phyloP scores from a whole-genome alignment of 2,888 invertebrate species.

The Podabrus alpinus region DNA sequence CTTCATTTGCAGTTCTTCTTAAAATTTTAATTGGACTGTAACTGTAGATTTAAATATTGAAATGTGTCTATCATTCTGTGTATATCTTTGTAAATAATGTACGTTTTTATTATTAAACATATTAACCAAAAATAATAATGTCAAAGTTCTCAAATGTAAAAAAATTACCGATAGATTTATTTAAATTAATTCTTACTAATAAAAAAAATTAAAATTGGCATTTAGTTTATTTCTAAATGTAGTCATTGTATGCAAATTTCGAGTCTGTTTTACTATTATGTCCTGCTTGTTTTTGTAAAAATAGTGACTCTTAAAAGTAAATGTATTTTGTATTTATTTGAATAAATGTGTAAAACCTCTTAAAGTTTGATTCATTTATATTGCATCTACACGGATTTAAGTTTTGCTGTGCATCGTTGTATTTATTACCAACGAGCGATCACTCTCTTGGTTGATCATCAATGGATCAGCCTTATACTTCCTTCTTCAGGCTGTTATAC shows the following conservation, averaged over 20 bases:
- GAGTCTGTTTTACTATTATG: not conserved
- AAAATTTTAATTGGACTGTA: not conserved
- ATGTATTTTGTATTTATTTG: constrained; percentile 3
- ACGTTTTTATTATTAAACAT: not conserved
- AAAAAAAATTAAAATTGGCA: not conserved
- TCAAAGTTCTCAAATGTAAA: not conserved
- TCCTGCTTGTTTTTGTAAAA: not conserved
- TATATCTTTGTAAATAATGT: not conserved
- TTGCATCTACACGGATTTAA: too few relatives aligned
- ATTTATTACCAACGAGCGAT: too few relatives aligned
- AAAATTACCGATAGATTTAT: not conserved
- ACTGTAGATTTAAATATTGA: not conserved
- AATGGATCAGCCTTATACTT: too few relatives aligned
- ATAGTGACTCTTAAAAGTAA: not conserved
- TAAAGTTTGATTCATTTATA: not conserved
- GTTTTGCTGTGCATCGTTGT: not conserved
- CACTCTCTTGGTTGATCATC: too few relatives aligned
- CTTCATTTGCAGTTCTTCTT: not conserved
- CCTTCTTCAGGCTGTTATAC: too few relatives aligned
- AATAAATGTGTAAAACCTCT: not conserved
- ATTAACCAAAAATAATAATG: not conserved
- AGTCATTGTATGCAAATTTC: not conserved
- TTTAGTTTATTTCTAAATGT: not conserved
- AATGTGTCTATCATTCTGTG: not conserved
- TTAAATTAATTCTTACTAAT: not conserved